Percentiles rank a stretch among this genome's conserved stretches.
phyloP scores from a whole-genome alignment of 2,797 vertebrate genomes.

The Phataginus tetradactyla region DNA sequence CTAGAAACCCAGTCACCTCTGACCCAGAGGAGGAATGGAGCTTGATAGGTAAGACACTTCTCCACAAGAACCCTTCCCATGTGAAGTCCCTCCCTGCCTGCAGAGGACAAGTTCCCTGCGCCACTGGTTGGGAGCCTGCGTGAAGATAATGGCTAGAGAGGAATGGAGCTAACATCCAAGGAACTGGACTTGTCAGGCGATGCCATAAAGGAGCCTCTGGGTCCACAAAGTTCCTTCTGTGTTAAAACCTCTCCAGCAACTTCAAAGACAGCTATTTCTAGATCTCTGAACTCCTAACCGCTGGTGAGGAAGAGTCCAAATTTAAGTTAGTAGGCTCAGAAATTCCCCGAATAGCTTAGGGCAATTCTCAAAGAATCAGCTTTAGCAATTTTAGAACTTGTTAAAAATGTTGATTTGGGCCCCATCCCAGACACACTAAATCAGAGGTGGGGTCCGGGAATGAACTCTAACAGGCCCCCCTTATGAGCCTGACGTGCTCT shows the following conservation, averaged over 20 bases:
- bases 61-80: neutral
- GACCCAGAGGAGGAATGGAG: neutral
- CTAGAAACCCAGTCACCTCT: neutral
- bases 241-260: neutral
- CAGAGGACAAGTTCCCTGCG: neutral
- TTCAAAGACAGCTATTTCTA: neutral
- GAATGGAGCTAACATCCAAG: neutral
- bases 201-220: neutral
- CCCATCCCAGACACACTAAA: neutral
- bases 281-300: neutral
- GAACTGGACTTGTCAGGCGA: neutral
- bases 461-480: neutral
- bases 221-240: neutral
- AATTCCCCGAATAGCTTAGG: neutral
- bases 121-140: too few relatives aligned
- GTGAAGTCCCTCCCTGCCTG: neutral
- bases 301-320: neutral
- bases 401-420: neutral
- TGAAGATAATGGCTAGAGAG: neutral
- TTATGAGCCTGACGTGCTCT: neutral
- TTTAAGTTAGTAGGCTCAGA: constrained; percentile 11
- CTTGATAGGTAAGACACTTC: neutral
- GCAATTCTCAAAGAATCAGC: neutral
- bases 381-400: neutral
- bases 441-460: neutral